Conservation (phyloP, 2,797 vertebrate species). For the Anas bernieri region DNA sequence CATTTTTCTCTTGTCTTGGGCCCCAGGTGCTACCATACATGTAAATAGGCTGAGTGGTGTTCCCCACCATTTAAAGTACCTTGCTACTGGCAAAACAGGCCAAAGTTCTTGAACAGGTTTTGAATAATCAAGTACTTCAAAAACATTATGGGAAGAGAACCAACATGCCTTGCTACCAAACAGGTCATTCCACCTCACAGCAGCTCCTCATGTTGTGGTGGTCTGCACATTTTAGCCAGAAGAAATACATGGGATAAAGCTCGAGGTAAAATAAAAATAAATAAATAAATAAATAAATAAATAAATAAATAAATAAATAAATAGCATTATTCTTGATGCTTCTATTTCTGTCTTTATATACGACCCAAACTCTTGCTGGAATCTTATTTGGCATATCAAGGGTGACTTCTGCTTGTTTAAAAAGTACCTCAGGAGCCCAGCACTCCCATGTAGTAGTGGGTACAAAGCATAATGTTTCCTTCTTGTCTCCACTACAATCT, state of each 20-base stretch:
- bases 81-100: background rate
- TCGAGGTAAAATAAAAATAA: background rate
- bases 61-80: constrained; percentile 6
- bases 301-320: background rate
- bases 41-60: background rate
- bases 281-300: background rate
- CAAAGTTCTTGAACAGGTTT: background rate
- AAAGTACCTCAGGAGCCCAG: background rate
- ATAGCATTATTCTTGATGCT: background rate
- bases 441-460: background rate
- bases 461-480: background rate
- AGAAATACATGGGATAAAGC: background rate
- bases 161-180: background rate
- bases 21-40: background rate
- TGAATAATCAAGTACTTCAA: constrained; percentile 20
- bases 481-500: background rate
- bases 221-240: background rate
- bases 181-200: background rate
- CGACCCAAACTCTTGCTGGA: background rate
- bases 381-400: background rate
- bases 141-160: background rate
- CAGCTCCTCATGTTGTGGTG: background rate
- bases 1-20: background rate
- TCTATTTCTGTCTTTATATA: background rate
- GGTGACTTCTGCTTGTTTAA: background rate